Conservation (phyloP, 2,888 invertebrate genomes). For the Hoplodrina blanda region DNA sequence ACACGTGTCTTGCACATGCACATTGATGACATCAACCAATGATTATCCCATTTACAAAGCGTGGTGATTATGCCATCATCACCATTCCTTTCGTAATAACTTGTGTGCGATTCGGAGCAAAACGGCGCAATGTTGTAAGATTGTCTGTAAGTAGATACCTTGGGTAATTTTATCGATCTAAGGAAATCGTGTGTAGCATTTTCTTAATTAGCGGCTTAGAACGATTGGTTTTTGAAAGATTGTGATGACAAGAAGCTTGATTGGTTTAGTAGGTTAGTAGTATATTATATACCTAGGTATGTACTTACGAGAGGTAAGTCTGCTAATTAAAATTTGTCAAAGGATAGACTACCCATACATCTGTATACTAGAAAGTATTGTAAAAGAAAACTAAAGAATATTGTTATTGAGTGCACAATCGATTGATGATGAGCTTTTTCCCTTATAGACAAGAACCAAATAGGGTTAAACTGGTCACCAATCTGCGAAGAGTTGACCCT, state of each 20-base stretch:
- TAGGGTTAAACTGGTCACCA: too few species aligned
- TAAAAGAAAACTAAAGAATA: too few species aligned
- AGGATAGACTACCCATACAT: too few species aligned
- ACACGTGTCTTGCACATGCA: neutral
- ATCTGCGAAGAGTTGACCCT: too few species aligned
- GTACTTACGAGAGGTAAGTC: too few species aligned
- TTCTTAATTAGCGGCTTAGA: slow-evolving; percentile 6
- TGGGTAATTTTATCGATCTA: slow-evolving; percentile 45
- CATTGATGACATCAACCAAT: slow-evolving; percentile 4
- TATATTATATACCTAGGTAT: too few species aligned
- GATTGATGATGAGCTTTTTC: too few species aligned
- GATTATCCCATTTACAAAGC: neutral
- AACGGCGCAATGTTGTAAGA: slow-evolving; percentile 42
- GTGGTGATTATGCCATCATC: slow-evolving; percentile 25
- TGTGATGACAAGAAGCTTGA: neutral
- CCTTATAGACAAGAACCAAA: too few species aligned
- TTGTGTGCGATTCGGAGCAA: slow-evolving; percentile 53
- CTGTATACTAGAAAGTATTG: too few species aligned
- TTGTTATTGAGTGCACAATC: too few species aligned
- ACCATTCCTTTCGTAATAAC: slow-evolving; percentile 22
- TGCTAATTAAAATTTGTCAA: too few species aligned
- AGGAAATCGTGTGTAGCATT: slow-evolving; percentile 29
- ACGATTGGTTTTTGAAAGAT: neutral
- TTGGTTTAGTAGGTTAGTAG: neutral
- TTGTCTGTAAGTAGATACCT: slow-evolving; percentile 17